A percentile compares a stretch with the other conserved stretches of the same genome.
These are phyloP conservation scores for Clarias gariepinus DNA, from an alignment of 2,113 vertebrate species.

Conservation along the genomic window DNA sequence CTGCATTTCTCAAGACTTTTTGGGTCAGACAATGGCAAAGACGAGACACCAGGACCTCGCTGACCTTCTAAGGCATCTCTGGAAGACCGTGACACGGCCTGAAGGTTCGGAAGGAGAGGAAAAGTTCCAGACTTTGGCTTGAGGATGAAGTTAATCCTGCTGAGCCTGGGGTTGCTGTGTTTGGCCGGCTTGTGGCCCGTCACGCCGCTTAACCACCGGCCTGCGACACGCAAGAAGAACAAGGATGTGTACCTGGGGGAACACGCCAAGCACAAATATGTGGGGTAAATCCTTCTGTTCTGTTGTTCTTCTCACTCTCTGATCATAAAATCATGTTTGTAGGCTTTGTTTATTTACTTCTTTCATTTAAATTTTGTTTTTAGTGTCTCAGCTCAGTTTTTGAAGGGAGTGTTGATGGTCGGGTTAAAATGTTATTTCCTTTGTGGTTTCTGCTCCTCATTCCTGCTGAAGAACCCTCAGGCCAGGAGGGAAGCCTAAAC, in stretches of 20 bases:
- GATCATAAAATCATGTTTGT: background rate
- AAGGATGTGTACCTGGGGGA: slow-evolving; percentile 56
- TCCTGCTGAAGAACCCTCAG: background rate
- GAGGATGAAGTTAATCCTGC: slow-evolving; percentile 47
- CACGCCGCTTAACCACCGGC: slow-evolving; percentile 35
- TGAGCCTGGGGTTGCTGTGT: slow-evolving; percentile 50
- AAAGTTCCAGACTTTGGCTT: background rate
- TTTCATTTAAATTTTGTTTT: background rate
- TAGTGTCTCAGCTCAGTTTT: background rate
- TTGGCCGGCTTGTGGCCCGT: slow-evolving; percentile 52
- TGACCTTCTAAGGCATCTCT: slow-evolving; percentile 1
- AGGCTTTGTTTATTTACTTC: background rate
- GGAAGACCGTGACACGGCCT: background rate
- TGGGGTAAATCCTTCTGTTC: slow-evolving; percentile 39
- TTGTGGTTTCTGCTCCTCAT: background rate
- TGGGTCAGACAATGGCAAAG: background rate
- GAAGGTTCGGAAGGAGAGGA: background rate
- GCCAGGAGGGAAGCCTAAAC: background rate
- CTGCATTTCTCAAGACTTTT: background rate
- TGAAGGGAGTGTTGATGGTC: background rate
- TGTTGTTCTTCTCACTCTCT: background rate
- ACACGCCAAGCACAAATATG: slow-evolving; percentile 47
- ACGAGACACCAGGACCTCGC: background rate
- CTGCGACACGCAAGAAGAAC: slow-evolving; percentile 45
- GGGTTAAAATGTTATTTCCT: slow-evolving; percentile 5